phyloP scores from a whole-genome alignment of 2,888 invertebrate genomes.

The Drosophila kambysellisi region DNA sequence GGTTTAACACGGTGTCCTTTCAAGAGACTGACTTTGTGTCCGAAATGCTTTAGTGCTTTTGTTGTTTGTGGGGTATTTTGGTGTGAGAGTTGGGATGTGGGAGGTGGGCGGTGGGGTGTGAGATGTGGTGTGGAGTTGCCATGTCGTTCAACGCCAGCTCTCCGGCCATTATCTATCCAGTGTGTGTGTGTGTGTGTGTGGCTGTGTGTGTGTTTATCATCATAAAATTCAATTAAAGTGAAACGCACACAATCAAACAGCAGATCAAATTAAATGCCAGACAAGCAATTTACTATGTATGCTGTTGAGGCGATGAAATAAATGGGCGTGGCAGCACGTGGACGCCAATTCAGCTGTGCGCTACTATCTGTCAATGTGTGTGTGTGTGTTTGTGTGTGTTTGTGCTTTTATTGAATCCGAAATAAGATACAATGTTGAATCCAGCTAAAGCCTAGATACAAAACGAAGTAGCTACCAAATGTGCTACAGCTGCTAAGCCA shows the following conservation, averaged over 20 bases:
- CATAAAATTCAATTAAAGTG: conserved; percentile 80
- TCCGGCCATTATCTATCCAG: conserved; percentile 26
- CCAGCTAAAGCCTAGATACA: conserved; percentile 32
- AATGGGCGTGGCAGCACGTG: conserved; percentile 62
- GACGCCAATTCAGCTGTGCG: conserved; percentile 17
- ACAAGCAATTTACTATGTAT: conserved; percentile 75
- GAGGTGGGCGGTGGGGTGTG: neutral
- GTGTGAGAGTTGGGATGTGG: neutral
- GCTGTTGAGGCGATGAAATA: conserved; percentile 44
- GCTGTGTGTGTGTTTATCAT: conserved; percentile 60
- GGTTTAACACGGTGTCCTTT: conserved; percentile 18
- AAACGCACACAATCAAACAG: conserved; percentile 80
- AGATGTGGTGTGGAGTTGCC: conserved; percentile 5
- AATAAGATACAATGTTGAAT: conserved; percentile 55
- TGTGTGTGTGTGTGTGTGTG: conserved; percentile 6
- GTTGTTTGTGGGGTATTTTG: neutral
- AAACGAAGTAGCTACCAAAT: conserved; percentile 22
- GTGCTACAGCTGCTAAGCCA: conserved; percentile 9
- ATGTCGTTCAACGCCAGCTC: conserved; percentile 11
- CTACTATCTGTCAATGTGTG: conserved; percentile 5
- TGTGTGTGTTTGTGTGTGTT: conserved; percentile 10
- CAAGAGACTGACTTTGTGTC: conserved; percentile 36
- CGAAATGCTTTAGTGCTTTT: conserved; percentile 39
- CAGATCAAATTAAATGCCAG: conserved; percentile 81
- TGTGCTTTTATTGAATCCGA: conserved; percentile 58